phyloP scores from a whole-genome alignment of 2,888 invertebrate species.

The Folsomia manolachei region DNA sequence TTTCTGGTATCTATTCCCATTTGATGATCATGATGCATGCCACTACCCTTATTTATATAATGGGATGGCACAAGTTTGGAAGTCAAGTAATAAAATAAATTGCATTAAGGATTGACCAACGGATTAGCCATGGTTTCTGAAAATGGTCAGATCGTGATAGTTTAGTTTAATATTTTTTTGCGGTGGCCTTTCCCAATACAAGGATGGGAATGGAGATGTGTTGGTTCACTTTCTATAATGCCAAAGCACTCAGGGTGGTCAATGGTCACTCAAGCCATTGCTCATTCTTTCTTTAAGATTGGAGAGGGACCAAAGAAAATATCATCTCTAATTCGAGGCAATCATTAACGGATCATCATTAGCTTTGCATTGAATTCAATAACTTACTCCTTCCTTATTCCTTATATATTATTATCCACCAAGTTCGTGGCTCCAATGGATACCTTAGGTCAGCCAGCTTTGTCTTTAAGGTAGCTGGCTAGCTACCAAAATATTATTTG shows the following conservation, averaged over 20 bases:
- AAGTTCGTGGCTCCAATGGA: no score
- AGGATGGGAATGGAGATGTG: no score
- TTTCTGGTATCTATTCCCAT: background rate
- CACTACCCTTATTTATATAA: no score
- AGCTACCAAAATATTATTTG: no score
- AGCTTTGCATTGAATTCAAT: background rate
- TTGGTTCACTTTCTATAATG: conserved; percentile 10
- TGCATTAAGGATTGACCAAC: conserved; percentile 8
- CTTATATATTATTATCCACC: no score
- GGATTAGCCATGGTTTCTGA: conserved; percentile 17
- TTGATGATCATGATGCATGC: background rate
- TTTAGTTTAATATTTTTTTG: conserved; percentile 11
- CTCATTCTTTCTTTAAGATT: no score
- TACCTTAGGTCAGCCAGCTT: no score
- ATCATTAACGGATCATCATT: conserved; percentile 10
- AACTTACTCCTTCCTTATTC: background rate
- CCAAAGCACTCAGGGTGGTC: conserved; percentile 5
- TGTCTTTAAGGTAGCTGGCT: background rate
- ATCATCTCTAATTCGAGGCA: conserved; percentile 6
- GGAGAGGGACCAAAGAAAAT: background rate
- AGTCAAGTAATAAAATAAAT: background rate
- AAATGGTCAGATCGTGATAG: conserved; percentile 17
- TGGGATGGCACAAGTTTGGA: background rate
- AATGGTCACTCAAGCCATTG: conserved; percentile 12
- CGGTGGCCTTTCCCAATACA: conserved; percentile 20